phyloP scores from a whole-genome alignment of 2,888 invertebrate species.

The Trichopoda pennipes region DNA sequence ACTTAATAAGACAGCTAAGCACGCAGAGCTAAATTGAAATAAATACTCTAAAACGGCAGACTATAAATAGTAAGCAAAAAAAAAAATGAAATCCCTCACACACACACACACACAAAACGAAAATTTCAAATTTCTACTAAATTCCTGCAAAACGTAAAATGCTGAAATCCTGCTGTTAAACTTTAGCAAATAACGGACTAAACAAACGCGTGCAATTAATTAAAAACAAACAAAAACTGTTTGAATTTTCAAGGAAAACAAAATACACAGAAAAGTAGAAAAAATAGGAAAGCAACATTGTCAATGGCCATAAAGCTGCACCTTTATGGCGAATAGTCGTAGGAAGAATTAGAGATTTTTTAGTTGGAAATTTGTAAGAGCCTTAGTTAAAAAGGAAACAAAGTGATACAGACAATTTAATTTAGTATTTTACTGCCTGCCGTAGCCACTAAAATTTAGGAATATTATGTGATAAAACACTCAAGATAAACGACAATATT shows the following conservation, averaged over 20 bases:
- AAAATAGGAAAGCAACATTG: slow-evolving; percentile 4
- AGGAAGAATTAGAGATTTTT: background rate
- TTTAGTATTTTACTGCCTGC: slow-evolving; percentile 19
- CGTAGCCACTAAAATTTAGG: slow-evolving; percentile 53
- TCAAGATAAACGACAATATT: slow-evolving; percentile 34
- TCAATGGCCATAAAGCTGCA: slow-evolving; percentile 28
- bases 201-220: slow-evolving; percentile 71
- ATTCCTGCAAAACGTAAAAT: slow-evolving; percentile 47
- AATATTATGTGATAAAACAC: slow-evolving; percentile 37
- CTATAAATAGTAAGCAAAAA: slow-evolving; percentile 6
- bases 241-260: slow-evolving; percentile 16
- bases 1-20: slow-evolving; percentile 21
- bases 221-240: slow-evolving; percentile 71
- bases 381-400: background rate
- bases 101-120: slow-evolving; percentile 40
- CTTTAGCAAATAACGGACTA: slow-evolving; percentile 61
- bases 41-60: slow-evolving; percentile 16
- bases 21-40: slow-evolving; percentile 42
- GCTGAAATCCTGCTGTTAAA: slow-evolving; percentile 54
- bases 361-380: background rate
- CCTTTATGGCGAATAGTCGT: slow-evolving; percentile 1
- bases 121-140: slow-evolving; percentile 59
- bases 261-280: slow-evolving; percentile 22
- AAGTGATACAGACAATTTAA: slow-evolving; percentile 9
- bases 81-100: background rate